Conservation (phyloP, 2,113 vertebrate species). For the Probosciger aterrimus region DNA sequence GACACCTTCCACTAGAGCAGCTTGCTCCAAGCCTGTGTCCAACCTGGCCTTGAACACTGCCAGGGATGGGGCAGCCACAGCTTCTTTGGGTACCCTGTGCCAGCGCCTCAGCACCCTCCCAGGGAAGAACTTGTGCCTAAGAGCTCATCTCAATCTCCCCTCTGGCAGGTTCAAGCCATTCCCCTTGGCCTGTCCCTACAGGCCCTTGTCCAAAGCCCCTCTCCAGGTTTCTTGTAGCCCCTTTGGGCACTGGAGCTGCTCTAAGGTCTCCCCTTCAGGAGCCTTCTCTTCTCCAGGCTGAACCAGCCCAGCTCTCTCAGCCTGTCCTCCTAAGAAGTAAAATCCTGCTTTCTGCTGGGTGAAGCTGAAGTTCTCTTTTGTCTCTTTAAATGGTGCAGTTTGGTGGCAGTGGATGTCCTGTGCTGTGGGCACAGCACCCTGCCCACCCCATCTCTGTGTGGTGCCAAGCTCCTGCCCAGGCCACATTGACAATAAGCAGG, state of each 20-base stretch:
- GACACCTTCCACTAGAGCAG: neutral
- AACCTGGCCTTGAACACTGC: neutral
- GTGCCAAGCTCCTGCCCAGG: neutral
- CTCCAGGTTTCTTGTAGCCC: too few relatives aligned
- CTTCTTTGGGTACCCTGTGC: too few relatives aligned
- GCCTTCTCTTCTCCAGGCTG: neutral
- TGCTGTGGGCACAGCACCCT: neutral
- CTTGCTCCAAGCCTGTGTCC: neutral
- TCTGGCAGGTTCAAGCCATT: too few relatives aligned
- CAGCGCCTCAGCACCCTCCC: too few relatives aligned
- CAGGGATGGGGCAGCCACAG: too few relatives aligned
- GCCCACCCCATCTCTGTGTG: neutral
- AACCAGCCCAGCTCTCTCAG: neutral
- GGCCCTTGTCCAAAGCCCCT: too few relatives aligned
- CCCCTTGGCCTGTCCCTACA: too few relatives aligned
- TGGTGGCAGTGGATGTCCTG: neutral
- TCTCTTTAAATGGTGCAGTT: neutral
- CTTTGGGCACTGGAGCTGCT: neutral
- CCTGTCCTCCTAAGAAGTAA: neutral
- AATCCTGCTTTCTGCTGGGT: neutral
- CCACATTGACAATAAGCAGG: neutral
- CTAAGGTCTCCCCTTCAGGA: neutral
- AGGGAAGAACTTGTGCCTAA: too few relatives aligned
- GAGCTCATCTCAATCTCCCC: too few relatives aligned
- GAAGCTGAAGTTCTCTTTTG: neutral